These are phyloP conservation scores for Piliocolobus tephrosceles DNA, from an alignment of 2,113 vertebrate genomes.

Conservation along the genomic window DNA sequence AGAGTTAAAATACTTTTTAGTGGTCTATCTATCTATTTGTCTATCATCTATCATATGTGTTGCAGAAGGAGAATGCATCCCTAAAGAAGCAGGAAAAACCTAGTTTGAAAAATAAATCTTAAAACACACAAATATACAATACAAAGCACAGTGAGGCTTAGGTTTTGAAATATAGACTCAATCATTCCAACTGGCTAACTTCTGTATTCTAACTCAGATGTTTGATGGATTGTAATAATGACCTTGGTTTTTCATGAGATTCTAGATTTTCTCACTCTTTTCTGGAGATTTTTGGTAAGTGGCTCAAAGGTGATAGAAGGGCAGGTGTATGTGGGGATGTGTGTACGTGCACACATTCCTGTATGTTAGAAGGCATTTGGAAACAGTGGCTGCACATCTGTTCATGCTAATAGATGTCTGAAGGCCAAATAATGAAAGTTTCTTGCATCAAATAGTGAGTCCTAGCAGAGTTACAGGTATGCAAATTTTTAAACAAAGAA, in stretches of 20 bases:
- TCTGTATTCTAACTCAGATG: conserved; percentile 2
- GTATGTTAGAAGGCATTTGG: background rate
- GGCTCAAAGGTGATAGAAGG: background rate
- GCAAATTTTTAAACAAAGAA: background rate
- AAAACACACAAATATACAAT: background rate
- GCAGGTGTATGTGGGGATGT: background rate
- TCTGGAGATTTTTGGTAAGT: background rate
- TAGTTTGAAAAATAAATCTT: conserved; percentile 22
- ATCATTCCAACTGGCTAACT: background rate
- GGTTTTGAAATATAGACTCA: conserved; percentile 26
- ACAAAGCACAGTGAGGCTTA: background rate
- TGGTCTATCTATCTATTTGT: background rate
- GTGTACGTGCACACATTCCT: background rate
- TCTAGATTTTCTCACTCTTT: background rate
- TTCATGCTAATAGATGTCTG: background rate
- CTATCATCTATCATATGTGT: background rate
- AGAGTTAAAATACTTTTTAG: background rate
- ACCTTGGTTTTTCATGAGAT: background rate
- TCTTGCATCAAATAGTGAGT: conserved; percentile 17
- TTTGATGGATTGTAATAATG: background rate
- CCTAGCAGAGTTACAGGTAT: background rate
- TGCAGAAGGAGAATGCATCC: conserved; percentile 27
- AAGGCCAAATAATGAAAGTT: background rate
- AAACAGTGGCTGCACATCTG: background rate
- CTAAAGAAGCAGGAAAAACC: conserved; percentile 17